Base-by-base conservation (phyloP, 2,888 invertebrate genomes). In the Capitulum mitella region DNA sequence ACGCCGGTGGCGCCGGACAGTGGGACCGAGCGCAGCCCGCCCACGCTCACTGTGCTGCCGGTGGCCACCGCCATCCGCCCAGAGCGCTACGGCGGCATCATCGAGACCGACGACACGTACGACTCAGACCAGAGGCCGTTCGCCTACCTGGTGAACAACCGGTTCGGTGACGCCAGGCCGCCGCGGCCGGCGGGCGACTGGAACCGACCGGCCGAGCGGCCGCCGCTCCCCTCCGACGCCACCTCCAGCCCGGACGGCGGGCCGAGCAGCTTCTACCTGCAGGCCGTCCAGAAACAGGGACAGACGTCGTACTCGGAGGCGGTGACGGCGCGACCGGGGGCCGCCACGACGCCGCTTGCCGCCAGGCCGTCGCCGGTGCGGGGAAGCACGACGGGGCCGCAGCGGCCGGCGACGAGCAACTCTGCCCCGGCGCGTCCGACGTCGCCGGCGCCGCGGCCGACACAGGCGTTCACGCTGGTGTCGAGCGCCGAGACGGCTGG, bases 81-180 rank as follows among this genome's bases (percentile, higher is more conserved):
- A 12, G 40, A 70, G 12, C 70, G 70, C 37, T 70, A 70, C 19
- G 70, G 70, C 26, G 70, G 70, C 37, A 70, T 70, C 70, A 70
- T 70, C 26, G 70, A 70, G 34, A 70, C 70, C 1, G 37, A 70
- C 40, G 29, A 10, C 10, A 70, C 34, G 26, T 70, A 70, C 70
- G 29, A 70, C 70, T 40, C 37, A 1, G 70, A 70, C 10, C 19
- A 8, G 6, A 0, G 29, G 10, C 70, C 70, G 40, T 70, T 70
- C 70, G 34, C 32, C 19, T 19, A 26, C 16, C 2, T 70, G 6
- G 43, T 43, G 6, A 43, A 12, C 43, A 43, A 12, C 6, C 43
- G 6, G 37, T 3, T 37, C n/a, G 70, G 70, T 0, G 29, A 1
- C 34, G 34, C 34, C 3, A 6, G 32, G 0, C 10, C 64, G 19